Percentiles rank a stretch among this genome's conserved stretches.
phyloP scores from a whole-genome alignment of 2,113 vertebrate genomes.

The Sylvilagus bachmani region DNA sequence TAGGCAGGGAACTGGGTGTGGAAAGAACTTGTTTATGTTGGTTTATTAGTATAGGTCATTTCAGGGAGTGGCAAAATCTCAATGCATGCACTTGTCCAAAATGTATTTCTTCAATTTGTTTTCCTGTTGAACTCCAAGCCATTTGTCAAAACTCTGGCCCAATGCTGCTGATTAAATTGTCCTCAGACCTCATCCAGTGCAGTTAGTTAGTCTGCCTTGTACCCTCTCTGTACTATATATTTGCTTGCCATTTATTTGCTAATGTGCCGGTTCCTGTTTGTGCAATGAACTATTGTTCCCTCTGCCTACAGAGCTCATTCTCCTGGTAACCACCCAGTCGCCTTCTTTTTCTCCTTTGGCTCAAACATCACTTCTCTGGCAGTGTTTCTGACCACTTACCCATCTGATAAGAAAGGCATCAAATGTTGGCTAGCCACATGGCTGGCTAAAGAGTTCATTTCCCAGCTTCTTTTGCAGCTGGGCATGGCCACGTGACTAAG shows the following conservation, averaged over 20 bases:
- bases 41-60: not conserved
- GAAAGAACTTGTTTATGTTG: not conserved
- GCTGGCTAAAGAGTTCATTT: not conserved
- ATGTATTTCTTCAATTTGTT: not conserved
- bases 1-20: not conserved
- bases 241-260: not conserved
- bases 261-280: not conserved
- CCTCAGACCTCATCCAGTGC: not conserved
- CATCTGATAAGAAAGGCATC: not conserved
- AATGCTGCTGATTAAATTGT: not conserved
- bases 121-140: not conserved
- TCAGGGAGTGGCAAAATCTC: not conserved
- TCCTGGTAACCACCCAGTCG: not conserved
- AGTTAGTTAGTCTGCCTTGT: not conserved
- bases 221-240: not conserved
- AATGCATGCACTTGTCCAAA: not conserved
- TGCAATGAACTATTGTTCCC: not conserved
- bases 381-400: not conserved
- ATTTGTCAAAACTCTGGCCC: not conserved
- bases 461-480: constrained; percentile 12
- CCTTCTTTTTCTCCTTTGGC: not conserved
- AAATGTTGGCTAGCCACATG: not conserved
- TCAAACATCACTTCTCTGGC: not conserved
- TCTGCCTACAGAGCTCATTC: not conserved
- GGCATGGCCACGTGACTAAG: not conserved